A percentile compares a stretch with the other conserved stretches of the same genome.
These are phyloP conservation scores for Itoplectis maculator DNA, from an alignment of 2,888 invertebrate genomes.

Conservation along the genomic window DNA sequence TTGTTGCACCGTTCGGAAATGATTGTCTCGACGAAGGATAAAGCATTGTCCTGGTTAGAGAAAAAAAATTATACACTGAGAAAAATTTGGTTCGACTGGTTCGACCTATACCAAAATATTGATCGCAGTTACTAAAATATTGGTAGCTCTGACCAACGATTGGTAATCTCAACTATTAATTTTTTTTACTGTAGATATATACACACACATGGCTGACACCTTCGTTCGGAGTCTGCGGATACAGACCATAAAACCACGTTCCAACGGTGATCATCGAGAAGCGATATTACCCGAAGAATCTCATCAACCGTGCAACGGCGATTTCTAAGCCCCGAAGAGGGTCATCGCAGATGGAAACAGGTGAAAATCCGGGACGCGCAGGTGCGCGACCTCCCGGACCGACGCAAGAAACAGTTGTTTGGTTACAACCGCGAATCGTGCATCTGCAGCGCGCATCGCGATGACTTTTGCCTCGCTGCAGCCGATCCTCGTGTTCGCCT, in stretches of 20 bases:
- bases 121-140: no score
- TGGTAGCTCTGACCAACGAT: no score
- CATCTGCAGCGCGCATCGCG: background rate
- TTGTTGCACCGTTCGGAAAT: no score
- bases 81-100: no score
- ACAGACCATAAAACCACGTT: background rate
- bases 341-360: conserved; percentile 39
- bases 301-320: background rate
- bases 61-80: no score
- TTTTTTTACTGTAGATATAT: no score
- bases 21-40: background rate
- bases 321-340: conserved; percentile 13
- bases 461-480: background rate
- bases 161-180: no score
- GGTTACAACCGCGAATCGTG: conserved; percentile 2
- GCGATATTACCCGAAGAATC: background rate
- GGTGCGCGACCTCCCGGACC: conserved; percentile 10
- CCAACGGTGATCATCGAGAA: background rate
- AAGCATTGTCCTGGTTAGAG: background rate
- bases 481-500: conserved; percentile 8
- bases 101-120: no score
- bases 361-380: conserved; percentile 41
- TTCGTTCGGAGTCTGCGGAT: background rate
- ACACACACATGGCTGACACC: background rate
- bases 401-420: conserved; percentile 6